Base-by-base conservation (phyloP, 1,140 invertebrate species). In the Sycobia sp. region DNA sequence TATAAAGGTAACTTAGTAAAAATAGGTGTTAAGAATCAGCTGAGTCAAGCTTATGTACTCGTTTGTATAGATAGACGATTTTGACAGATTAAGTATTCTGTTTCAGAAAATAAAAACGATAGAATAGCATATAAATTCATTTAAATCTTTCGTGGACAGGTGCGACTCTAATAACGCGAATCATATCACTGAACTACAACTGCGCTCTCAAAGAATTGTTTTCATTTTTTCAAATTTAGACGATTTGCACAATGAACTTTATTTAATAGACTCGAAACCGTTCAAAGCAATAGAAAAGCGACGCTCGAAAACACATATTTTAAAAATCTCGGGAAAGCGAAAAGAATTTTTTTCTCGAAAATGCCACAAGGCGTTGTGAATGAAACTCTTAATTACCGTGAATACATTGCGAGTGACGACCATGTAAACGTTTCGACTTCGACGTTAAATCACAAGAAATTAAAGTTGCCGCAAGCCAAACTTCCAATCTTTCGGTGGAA, bases 91-190 rank as follows among this genome's bases (percentile, higher is more conserved):
- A 56, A 43, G 22, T 16, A 13, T 56, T 9, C 36, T 39, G 34
- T 41, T 29, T 25, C 53, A 56, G 39, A 56, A 56, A 41, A 11
- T n/a, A 1, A 39, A 9, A 11, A 43, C 53, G 39, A 56, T 43
- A 38, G 18, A 34, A 29, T 10, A 51, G 9, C 49, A 51, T 51
- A 10, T 51, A 29, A 51, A n/a, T 34, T 2, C 27, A 13, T 32
- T 51, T 16, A 51, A 34, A 11, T 5, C 5, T 7, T 34, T 34
- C 11, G 5, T 34, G 11, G 5, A 34, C 5, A 34, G 11, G 1
- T 34, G 16, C 14, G 25, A 50, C 27, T 3, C 20, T 3, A 29
- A 29, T 11, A 50, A 50, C 11, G 18, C 14, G 18, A 20, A 18
- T 49, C 23, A 49, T 27, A 9, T 49, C 46, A 27, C 23, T 23